Evolutionary conservation across 2,797 vertebrate species (phyloP).

Genomic region (Eptatretus atami): DNA sequence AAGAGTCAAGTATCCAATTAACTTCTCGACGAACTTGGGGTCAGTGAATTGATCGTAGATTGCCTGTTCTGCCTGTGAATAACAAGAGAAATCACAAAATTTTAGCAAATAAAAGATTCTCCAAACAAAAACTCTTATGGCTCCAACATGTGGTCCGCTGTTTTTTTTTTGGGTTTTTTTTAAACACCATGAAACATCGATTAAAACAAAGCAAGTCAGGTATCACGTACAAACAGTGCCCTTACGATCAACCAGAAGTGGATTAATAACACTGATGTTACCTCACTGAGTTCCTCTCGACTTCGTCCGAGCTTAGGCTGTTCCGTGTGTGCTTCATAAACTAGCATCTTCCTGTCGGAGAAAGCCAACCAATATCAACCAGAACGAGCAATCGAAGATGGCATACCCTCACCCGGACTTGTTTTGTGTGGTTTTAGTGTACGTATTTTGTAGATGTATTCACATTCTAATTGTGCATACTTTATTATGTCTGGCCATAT

Average conservation of each 20-base stretch:
- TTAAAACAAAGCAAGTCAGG: fast-evolving
- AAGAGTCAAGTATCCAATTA: slow-evolving; percentile 71
- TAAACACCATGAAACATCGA: not conserved
- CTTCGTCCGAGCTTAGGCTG: slow-evolving; percentile 44
- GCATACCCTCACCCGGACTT: too few relatives aligned
- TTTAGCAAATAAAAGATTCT: not conserved
- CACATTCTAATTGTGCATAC: too few relatives aligned
- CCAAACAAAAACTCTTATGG: not conserved
- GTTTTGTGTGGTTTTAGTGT: too few relatives aligned
- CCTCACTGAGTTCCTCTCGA: slow-evolving; percentile 59
- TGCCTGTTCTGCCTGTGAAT: slow-evolving; percentile 43
- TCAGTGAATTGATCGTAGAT: slow-evolving; percentile 82
- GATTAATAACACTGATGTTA: slow-evolving; percentile 12
- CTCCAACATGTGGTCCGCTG: not conserved
- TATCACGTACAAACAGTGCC: slow-evolving; percentile 7
- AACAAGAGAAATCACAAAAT: not conserved
- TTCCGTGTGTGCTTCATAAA: slow-evolving; percentile 43
- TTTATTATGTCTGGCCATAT: too few relatives aligned
- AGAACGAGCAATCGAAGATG: not conserved
- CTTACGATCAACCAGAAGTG: not conserved
- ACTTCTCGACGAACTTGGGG: slow-evolving; percentile 54
- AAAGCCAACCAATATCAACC: not conserved
- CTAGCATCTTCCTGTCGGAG: slow-evolving; percentile 32
- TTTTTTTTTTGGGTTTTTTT: not conserved
- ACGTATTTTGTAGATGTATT: too few relatives aligned